These are phyloP conservation scores for Caradrina clavipalpis DNA, from an alignment of 2,888 invertebrate species.

Conservation along the genomic window DNA sequence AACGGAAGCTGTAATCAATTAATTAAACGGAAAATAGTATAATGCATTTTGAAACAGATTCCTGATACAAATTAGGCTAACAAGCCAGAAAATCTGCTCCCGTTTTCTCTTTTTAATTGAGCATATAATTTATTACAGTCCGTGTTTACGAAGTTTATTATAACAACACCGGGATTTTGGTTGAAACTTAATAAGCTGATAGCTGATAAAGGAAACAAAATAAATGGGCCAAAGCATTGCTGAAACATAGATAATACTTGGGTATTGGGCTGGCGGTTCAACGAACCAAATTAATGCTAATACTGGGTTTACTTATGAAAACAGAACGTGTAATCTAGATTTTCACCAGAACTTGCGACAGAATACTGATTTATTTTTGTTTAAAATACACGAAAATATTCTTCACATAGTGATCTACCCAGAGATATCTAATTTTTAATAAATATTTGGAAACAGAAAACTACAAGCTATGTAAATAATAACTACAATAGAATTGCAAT, in stretches of 20 bases:
- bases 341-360: neutral
- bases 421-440: neutral
- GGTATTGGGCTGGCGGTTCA: neutral
- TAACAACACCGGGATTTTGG: constrained; percentile 39
- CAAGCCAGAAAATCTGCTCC: constrained; percentile 69
- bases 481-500: neutral
- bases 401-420: too few species aligned
- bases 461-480: neutral
- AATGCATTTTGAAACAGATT: constrained; percentile 65
- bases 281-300: neutral
- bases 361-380: neutral
- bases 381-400: neutral
- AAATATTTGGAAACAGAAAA: neutral
- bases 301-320: neutral
- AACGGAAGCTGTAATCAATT: constrained; percentile 25
- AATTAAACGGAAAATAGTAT: constrained; percentile 51
- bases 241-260: neutral
- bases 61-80: constrained; percentile 71
- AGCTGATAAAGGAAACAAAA: constrained; percentile 16
- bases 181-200: constrained; percentile 33
- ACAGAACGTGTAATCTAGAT: neutral
- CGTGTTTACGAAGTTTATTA: constrained; percentile 60
- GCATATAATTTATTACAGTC: constrained; percentile 70
- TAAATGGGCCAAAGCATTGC: neutral
- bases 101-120: constrained; percentile 75